Evolutionary conservation across 2,113 vertebrate species (phyloP).

Genomic region (Triplophysa siluroides): DNA sequence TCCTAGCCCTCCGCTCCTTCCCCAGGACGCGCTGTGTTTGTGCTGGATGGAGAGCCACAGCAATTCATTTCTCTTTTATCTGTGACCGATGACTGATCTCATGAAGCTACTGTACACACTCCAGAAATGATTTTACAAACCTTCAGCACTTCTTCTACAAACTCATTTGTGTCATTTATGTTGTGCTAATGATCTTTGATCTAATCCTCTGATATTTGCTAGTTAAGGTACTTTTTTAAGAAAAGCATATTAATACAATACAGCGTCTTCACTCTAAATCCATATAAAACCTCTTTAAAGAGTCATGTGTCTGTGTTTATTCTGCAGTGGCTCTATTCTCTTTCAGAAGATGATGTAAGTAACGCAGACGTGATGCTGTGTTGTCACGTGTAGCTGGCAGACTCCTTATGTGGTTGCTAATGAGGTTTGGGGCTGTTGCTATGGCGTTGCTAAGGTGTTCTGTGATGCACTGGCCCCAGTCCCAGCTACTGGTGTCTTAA

Average conservation of each 20-base stretch:
- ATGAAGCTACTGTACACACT: not conserved
- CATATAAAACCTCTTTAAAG: too few species aligned
- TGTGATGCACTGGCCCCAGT: too few species aligned
- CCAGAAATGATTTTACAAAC: not conserved
- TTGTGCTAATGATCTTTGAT: not conserved
- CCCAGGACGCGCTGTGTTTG: slow-evolving; percentile 47
- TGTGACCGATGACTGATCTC: not conserved
- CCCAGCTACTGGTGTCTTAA: too few species aligned
- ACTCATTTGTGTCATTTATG: not conserved
- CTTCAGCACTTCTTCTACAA: not conserved
- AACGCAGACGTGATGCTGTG: too few species aligned
- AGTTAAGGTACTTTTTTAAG: not conserved
- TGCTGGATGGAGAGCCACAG: slow-evolving; percentile 40
- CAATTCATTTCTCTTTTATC: slow-evolving; percentile 42
- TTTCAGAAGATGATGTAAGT: too few species aligned
- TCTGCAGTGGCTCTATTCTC: too few species aligned
- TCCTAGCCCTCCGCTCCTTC: slow-evolving; percentile 49
- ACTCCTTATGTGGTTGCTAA: too few species aligned
- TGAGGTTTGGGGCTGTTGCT: too few species aligned
- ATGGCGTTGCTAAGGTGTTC: too few species aligned
- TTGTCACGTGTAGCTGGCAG: too few species aligned
- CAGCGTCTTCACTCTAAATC: too few species aligned
- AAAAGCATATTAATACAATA: not conserved
- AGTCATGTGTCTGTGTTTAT: too few species aligned
- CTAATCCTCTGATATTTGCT: not conserved